phyloP scores from a whole-genome alignment of 2,113 vertebrate genomes.

The Python bivittatus region DNA sequence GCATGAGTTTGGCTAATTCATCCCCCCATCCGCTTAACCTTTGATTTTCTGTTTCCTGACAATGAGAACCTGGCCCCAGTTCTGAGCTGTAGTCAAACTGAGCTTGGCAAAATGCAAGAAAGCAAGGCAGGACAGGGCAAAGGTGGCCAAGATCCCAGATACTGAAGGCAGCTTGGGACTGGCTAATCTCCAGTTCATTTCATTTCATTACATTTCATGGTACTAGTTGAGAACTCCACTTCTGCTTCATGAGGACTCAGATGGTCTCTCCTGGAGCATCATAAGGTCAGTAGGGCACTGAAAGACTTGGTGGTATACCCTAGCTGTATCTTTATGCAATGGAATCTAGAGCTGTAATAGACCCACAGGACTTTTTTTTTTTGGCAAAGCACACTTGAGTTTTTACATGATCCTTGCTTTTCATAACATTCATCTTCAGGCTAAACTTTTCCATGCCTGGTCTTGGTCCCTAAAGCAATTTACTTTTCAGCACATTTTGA shows the following conservation, averaged over 20 bases:
- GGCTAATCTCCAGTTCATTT: conserved; percentile 55
- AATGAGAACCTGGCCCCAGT: conserved; percentile 51
- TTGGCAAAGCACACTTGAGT: conserved; percentile 33
- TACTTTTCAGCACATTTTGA: conserved; percentile 30
- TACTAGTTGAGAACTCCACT: conserved; percentile 45
- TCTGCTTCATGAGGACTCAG: conserved; percentile 36
- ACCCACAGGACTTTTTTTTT: conserved; percentile 33
- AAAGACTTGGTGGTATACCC: conserved; percentile 2
- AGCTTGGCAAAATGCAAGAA: conserved; percentile 60
- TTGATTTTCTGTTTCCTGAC: not conserved
- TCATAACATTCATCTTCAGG: conserved; percentile 54
- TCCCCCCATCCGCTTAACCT: conserved; percentile 29
- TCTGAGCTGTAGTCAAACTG: conserved; percentile 54
- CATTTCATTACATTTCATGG: conserved; percentile 11
- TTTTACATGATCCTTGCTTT: conserved; percentile 47
- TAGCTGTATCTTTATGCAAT: conserved; percentile 1
- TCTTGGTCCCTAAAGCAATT: conserved; percentile 32
- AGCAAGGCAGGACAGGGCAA: conserved; percentile 72
- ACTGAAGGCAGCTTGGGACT: conserved; percentile 51
- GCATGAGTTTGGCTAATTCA: not conserved
- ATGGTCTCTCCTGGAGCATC: conserved; percentile 24
- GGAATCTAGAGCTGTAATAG: conserved; percentile 27
- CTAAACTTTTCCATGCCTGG: conserved; percentile 58
- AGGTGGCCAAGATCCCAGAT: conserved; percentile 69
- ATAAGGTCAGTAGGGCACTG: conserved; percentile 47